Percentiles rank a stretch among this genome's conserved stretches.
phyloP scores from a whole-genome alignment of 2,797 vertebrate species.

The Microctenopoma lineatum region DNA sequence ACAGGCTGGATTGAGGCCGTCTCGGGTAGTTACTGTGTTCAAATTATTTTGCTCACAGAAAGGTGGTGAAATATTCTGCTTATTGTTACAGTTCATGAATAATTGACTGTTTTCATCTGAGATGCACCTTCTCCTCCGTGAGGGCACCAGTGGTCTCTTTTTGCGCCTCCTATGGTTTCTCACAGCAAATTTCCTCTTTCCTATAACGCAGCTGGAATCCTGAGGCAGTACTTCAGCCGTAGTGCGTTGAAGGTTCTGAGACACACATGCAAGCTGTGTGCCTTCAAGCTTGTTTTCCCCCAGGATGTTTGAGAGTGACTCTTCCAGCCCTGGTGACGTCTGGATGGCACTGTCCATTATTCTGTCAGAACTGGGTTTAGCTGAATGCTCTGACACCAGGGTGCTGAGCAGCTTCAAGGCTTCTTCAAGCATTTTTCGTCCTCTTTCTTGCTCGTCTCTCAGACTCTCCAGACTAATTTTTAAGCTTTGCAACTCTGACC shows the following conservation, averaged over 20 bases:
- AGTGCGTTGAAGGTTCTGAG: conserved; percentile 15
- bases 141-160: conserved; percentile 66
- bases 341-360: conserved; percentile 77
- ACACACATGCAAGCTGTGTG: background rate
- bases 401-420: conserved; percentile 71
- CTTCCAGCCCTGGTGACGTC: conserved; percentile 74
- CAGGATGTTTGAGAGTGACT: conserved; percentile 41
- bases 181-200: conserved; percentile 44
- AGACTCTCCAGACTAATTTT: conserved; percentile 70
- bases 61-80: conserved; percentile 13
- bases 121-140: conserved; percentile 52
- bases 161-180: conserved; percentile 48
- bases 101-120: conserved; percentile 57
- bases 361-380: conserved; percentile 34
- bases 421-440: conserved; percentile 71
- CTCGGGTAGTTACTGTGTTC: background rate
- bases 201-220: background rate
- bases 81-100: conserved; percentile 33
- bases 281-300: conserved; percentile 39
- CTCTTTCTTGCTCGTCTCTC: conserved; percentile 71
- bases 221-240: conserved; percentile 12
- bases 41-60: conserved; percentile 9
- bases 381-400: conserved; percentile 63
- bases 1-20: conserved; percentile 8
- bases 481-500: conserved; percentile 68